These are phyloP conservation scores for Cichladusa arquata DNA, from an alignment of 2,113 vertebrate species.

Conservation along the genomic window DNA sequence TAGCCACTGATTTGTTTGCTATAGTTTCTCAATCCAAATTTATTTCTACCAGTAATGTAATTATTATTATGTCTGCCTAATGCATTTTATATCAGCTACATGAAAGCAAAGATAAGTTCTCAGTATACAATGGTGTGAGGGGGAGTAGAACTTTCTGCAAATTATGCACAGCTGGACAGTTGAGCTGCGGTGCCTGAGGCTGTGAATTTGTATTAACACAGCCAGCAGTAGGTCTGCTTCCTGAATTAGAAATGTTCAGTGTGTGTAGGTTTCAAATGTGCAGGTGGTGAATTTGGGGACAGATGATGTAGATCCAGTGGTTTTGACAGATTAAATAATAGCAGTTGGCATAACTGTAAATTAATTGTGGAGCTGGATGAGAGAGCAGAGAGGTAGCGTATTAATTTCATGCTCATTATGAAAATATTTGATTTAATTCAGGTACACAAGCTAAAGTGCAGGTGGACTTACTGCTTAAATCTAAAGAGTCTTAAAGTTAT, in stretches of 20 bases:
- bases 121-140: neutral
- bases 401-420: neutral
- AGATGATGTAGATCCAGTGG: neutral
- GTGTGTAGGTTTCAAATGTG: neutral
- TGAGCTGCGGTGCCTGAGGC: neutral
- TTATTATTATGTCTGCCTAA: neutral
- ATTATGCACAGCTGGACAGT: constrained; percentile 55
- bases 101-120: constrained; percentile 27
- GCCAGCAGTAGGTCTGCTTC: constrained; percentile 31
- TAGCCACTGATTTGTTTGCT: neutral
- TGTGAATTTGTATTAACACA: constrained; percentile 57
- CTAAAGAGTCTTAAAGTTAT: neutral
- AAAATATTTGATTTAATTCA: neutral
- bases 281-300: constrained; percentile 11
- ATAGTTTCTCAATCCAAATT: neutral
- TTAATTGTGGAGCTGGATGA: neutral
- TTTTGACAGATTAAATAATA: constrained; percentile 31
- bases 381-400: neutral
- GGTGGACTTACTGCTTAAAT: neutral
- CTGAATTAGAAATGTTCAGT: neutral
- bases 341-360: neutral
- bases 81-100: neutral
- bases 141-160: constrained; percentile 40
- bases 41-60: neutral
- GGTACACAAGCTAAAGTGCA: neutral